These are phyloP conservation scores for Barnardius zonarius DNA, from an alignment of 2,113 vertebrate genomes.

Conservation along the genomic window DNA sequence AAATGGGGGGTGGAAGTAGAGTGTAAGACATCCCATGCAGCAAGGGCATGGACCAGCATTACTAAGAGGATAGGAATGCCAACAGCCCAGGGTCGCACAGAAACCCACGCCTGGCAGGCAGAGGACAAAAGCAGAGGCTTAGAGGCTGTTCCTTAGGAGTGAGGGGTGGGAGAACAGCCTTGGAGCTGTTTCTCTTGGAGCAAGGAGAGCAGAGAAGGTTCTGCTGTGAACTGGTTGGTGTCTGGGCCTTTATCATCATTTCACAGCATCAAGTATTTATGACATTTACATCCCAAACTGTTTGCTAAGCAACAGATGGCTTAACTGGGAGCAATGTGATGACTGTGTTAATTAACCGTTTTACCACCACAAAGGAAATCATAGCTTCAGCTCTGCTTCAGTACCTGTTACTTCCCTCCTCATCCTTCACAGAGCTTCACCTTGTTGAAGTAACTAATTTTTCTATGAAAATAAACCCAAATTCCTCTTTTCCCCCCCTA, in stretches of 20 bases:
- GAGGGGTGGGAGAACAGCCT: background rate
- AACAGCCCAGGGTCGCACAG: background rate
- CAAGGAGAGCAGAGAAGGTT: background rate
- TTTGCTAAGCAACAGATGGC: constrained; percentile 58
- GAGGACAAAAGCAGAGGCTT: constrained; percentile 27
- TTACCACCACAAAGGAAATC: constrained; percentile 10
- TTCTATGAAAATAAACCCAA: background rate
- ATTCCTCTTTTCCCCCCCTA: fast-evolving
- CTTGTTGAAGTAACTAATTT: background rate
- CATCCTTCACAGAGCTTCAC: background rate
- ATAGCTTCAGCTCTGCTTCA: background rate
- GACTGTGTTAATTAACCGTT: constrained; percentile 51
- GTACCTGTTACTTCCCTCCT: constrained; percentile 18
- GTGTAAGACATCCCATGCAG: background rate
- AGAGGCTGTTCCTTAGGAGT: background rate
- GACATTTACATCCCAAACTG: constrained; percentile 61
- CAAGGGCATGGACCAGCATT: background rate
- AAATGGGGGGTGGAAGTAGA: background rate
- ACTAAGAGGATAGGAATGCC: background rate
- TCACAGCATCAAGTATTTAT: constrained; percentile 54
- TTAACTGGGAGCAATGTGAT: constrained; percentile 48
- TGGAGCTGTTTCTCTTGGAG: background rate
- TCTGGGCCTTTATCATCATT: constrained; percentile 13
- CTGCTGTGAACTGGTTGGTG: background rate
- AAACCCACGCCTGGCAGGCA: constrained; percentile 1